phyloP scores from a whole-genome alignment of 2,113 vertebrate genomes.

The Rhinoptilus africanus region DNA sequence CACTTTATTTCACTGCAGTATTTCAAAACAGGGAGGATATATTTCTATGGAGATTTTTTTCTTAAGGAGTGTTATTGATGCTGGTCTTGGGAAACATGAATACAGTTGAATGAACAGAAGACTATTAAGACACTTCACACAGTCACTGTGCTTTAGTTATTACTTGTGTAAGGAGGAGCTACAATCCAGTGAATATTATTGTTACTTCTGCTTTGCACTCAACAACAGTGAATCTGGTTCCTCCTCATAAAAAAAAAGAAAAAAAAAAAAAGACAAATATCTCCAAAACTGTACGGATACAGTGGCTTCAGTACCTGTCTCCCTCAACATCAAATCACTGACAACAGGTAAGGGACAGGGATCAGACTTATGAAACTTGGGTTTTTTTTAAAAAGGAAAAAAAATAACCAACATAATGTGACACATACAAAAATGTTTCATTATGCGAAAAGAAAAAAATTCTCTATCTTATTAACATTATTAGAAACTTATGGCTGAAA shows the following conservation, averaged over 20 bases:
- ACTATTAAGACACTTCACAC: not conserved
- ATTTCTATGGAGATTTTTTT: not conserved
- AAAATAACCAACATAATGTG: not conserved
- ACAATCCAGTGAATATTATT: not conserved
- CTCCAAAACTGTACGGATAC: not conserved
- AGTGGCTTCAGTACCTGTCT: not conserved
- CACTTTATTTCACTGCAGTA: not conserved
- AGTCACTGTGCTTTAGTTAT: not conserved
- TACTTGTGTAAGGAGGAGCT: not conserved
- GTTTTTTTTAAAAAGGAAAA: not conserved
- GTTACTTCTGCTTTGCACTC: not conserved
- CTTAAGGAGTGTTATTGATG: not conserved
- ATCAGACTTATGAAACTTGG: not conserved
- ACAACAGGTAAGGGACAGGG: not conserved
- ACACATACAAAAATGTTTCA: not conserved
- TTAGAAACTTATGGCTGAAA: slow-evolving; percentile 2
- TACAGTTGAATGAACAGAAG: not conserved
- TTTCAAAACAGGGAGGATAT: not conserved
- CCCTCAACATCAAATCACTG: not conserved
- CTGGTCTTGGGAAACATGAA: not conserved
- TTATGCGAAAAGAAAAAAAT: not conserved
- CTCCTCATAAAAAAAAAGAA: not conserved
- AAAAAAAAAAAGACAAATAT: not conserved
- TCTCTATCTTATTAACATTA: not conserved
- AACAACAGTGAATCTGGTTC: not conserved